Base-by-base conservation (phyloP, 2,113 vertebrate genomes). In the Mobula birostris region DNA sequence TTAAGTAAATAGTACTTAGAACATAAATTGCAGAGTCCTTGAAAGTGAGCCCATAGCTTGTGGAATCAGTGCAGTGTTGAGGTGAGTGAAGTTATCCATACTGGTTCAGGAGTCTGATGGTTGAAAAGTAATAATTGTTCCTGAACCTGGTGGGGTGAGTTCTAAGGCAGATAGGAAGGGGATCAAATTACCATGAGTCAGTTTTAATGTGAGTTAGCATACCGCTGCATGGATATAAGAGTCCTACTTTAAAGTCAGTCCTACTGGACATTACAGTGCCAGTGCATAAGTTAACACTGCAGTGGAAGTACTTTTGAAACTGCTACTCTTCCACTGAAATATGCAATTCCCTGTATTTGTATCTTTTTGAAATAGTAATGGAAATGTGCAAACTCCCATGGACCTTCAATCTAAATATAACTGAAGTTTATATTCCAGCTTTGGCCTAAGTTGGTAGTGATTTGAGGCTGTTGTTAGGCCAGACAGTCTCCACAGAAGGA, bases 181-280 rank as follows among this genome's bases (percentile, higher is more conserved):
- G 70, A 93, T 93, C 91, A 66, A 32, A 66, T 90, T 90, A 93
- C 70, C 17, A 56, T 48, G 7, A 74, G 68, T 93, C 70, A 93
- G 24, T 19, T 74, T 93, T 48, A 76, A 93, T 3, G 19, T 21
- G 40, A 74, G 36, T 93, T n/a, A 76, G 40, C 76, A 93, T 21
- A 5, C 40, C 24, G 40, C 70, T 74, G 36, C 70, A 27, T 48
- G 40, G 48, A 48, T 74, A 27, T 72, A 56, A 93, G 70, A 32
- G 1, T 29, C 32, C 11, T n/a, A 93, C 36, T 21, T 7, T 72
- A 40, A 40, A 70, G 90, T 17, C 68, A 72, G 19, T 36, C 91
- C 74, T 74, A 76, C 21, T 48, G 17, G 36, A 74, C 36, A 48
- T 74, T 70, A 17, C 12, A 58, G 17, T 72, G n/a, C 63, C 36